Evolutionary conservation across 2,113 vertebrate genomes (phyloP).

Genomic region (Colistium nudipinnis): DNA sequence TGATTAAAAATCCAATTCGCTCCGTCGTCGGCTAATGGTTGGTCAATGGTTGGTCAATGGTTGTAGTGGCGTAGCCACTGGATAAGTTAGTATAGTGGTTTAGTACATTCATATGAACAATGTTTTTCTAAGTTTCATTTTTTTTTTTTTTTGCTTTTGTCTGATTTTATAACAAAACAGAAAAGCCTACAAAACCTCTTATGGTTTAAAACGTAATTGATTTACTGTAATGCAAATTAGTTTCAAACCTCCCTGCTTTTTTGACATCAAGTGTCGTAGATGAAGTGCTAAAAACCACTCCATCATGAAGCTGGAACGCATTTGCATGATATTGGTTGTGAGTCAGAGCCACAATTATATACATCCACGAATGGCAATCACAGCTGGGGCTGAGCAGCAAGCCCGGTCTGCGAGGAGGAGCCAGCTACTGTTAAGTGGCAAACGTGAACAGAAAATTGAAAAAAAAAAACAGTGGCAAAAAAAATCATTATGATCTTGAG

Average conservation of each 20-base stretch:
- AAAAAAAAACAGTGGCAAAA: constrained; percentile 13
- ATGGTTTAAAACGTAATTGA: constrained; percentile 15
- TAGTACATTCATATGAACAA: not conserved
- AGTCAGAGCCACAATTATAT: constrained; percentile 55
- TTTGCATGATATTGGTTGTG: constrained; percentile 47
- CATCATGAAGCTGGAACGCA: constrained; percentile 35
- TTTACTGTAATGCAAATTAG: not conserved
- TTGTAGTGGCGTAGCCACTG: no score
- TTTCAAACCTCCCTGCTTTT: constrained; percentile 6
- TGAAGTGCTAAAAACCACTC: constrained; percentile 32
- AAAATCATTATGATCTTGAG: constrained; percentile 22
- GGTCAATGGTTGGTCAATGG: constrained; percentile 12
- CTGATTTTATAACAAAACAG: constrained; percentile 7
- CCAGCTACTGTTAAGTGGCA: constrained; percentile 52
- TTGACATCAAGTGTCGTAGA: constrained; percentile 41
- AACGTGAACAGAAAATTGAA: constrained; percentile 34
- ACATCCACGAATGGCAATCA: constrained; percentile 49
- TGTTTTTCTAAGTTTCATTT: not conserved
- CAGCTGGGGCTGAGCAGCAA: constrained; percentile 39
- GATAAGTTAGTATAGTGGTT: not conserved
- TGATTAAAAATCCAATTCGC: not conserved
- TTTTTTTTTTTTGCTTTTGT: not conserved
- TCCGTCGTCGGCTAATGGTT: constrained; percentile 4
- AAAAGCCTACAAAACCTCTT: not conserved
- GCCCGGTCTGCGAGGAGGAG: constrained; percentile 51